A percentile compares a stretch with the other conserved stretches of the same genome.
Evolutionary conservation across 2,888 invertebrate species (phyloP).

Genomic region (Lumbricus terrestris): DNA sequence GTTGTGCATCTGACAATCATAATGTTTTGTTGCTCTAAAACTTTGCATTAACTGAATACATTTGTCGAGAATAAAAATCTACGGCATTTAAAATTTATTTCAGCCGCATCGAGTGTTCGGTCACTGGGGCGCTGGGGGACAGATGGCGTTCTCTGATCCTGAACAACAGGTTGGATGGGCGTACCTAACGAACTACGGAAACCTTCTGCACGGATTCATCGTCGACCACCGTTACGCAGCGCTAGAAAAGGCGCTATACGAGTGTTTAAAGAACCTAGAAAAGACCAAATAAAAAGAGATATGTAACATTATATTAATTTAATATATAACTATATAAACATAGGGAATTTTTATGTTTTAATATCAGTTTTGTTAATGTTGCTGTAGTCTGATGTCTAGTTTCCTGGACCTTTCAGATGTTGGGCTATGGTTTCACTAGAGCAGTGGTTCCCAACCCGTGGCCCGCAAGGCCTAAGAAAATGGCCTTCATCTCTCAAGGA

Average conservation of each 20-base stretch:
- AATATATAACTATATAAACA: not conserved
- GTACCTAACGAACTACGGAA: constrained; percentile 49
- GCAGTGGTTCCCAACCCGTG: no score
- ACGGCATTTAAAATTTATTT: not conserved
- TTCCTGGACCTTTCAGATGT: no score
- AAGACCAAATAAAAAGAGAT: constrained; percentile 20
- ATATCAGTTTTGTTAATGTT: no score
- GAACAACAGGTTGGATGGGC: constrained; percentile 55
- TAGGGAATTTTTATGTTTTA: no score
- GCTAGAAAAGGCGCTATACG: constrained; percentile 30
- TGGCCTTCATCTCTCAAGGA: no score
- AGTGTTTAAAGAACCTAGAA: constrained; percentile 20
- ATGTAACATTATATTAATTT: not conserved
- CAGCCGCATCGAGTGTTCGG: constrained; percentile 24
- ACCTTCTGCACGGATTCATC: constrained; percentile 28
- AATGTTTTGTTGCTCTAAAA: not conserved
- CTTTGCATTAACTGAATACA: not conserved
- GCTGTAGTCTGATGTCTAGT: no score
- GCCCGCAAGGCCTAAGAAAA: no score
- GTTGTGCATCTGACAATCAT: not conserved
- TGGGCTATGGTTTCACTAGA: no score
- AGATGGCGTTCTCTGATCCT: constrained; percentile 56
- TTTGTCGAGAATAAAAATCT: not conserved
- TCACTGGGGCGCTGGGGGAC: constrained; percentile 58
- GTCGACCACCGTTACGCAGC: constrained; percentile 30